Percentiles rank a stretch among this genome's conserved stretches.
These are phyloP conservation scores for Oscheius sp. DNA, from an alignment of 1,140 invertebrate genomes.

Conservation along the genomic window DNA sequence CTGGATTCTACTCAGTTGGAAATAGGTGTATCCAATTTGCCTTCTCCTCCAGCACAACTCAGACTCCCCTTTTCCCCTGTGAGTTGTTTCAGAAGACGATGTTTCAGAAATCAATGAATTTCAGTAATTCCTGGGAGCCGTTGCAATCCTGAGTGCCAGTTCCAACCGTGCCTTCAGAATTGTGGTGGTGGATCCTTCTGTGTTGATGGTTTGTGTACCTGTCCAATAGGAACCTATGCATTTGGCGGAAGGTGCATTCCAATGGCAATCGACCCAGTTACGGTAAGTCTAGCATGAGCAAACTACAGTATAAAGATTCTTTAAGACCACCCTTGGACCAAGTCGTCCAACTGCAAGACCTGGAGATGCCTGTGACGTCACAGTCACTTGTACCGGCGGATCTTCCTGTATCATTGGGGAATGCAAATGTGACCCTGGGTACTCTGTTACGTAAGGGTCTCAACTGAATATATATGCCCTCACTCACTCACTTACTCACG, in stretches of 20 bases:
- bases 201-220: conserved; percentile 28
- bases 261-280: neutral
- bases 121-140: conserved; percentile 27
- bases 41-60: neutral
- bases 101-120: neutral
- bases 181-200: conserved; percentile 37
- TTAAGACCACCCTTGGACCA: neutral
- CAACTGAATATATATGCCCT: neutral
- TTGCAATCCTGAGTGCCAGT: conserved; percentile 19
- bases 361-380: conserved; percentile 31
- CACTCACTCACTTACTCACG: no score
- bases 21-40: conserved; percentile 1
- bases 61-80: neutral
- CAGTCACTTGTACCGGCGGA: conserved; percentile 29
- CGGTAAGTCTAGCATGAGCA: neutral
- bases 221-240: conserved; percentile 21
- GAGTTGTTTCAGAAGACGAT: conserved; percentile 11
- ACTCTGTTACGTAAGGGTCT: conserved; percentile 2
- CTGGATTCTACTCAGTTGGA: conserved; percentile 21
- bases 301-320: neutral
- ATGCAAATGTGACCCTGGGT: conserved; percentile 23
- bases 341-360: conserved; percentile 24
- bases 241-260: conserved; percentile 17
- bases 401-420: conserved; percentile 21
- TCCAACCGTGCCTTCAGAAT: conserved; percentile 28